Base-by-base conservation (phyloP, 2,888 invertebrate genomes). In the Acheta domesticus region DNA sequence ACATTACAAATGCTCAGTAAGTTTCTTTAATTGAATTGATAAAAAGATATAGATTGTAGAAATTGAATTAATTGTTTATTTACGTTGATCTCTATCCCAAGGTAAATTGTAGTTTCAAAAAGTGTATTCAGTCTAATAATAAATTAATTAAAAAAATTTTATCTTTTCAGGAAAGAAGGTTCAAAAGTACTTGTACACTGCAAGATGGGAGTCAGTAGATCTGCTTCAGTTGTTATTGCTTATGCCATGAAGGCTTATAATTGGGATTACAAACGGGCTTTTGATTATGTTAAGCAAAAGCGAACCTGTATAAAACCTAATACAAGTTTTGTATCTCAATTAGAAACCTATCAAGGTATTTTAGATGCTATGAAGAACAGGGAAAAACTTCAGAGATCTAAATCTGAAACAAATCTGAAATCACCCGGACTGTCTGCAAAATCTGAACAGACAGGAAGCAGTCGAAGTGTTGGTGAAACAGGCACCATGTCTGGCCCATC, bases 121-220 rank as follows among this genome's bases (percentile, higher is more conserved):
- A 5, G 36, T 36, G 8, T 36, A 36, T 36, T 76, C 23, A 23
- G 19, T 16, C 19, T 36, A n/a, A 73, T 20, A 73, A 73, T n/a
- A 73, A 73, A 5, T 73, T 4, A 73, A 12, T 73, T 8, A 73
- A 5, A 5, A n/a, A n/a, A 73, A 12, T 75, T 5, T n/a, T 49
- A 73, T 78, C 36, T 80, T 82, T 84, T 23, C 83, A 93, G 92
- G 87, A 93, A 94, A 84, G 93, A 94, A 85, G 96, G 96, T 80
- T 96, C 96, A 80, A 97, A 97, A 88, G 97, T 98, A 80, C 89
- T 99, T 84, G 99, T 99, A 78, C 99, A 99, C 87, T 99, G 99
- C 88, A 99, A 99, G 89, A 99, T 99, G 97, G 99, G 99, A 48
- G 96, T 99, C 82, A 98, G 98, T 87, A 91, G 99, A 83, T 99